Evolutionary conservation across 1,140 invertebrate species (phyloP), one percentile per base, ranked within the genome.

Genomic region (Drosophila fuyamai): DNA sequence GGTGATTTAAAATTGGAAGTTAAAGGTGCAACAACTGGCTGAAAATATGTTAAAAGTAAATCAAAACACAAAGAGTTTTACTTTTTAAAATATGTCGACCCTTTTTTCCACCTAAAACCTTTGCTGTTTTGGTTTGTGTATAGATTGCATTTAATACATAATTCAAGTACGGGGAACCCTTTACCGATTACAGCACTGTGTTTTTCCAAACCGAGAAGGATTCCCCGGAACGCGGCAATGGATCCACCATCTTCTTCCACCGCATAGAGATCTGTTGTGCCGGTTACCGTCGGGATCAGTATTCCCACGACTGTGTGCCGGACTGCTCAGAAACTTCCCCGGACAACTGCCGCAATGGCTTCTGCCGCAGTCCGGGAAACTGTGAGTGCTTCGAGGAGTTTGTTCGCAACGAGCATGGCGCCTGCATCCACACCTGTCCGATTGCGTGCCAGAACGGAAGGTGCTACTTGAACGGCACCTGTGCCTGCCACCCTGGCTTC

Each of bases 401-500:
- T 60, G 94, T 95, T n/a, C 93, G 93, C 8, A 92, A 92, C 23
- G 66, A 83, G 9, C 66, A 51, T 5, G 92, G 90, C 0, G 57
- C 60, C 5, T 92, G 92, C 60, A 79, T 92, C 8, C 83, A 86
- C 48, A 91, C 83, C 8, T 92, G 92, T 18, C 92, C 92, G 6
- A 82, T 92, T 16, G 76, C 79, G 1, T 92, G 92, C 46, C 79
- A 85, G 48, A 91, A 94, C 40, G 94, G 94, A 1, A 70, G 76
- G 6, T 92, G 91, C 46, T 89, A 85, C 44, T 66, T 92, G 4
- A 90, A 93, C n/a, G 85, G 91, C n/a, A 80, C 92, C 0, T 95
- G 96, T 82, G 92, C 93, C 3, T 96, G 96, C 84, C 94, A 94
- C 41, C 79, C 92, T 1, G 95, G 96, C 1, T 96, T 94, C 85